Base-by-base conservation (phyloP, 2,113 vertebrate species). In the Pedionomus torquatus region DNA sequence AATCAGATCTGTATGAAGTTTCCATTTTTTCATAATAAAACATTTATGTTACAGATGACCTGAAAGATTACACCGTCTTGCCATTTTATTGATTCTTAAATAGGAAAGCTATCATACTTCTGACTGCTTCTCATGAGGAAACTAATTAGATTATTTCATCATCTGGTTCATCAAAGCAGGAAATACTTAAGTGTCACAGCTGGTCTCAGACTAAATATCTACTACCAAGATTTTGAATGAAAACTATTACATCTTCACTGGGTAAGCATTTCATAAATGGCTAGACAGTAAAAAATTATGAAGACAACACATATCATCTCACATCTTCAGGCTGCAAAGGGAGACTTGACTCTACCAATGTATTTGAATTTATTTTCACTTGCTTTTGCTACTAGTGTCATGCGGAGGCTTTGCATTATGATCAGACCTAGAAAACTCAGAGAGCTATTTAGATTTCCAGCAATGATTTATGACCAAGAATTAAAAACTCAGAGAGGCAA, bases 101-200 rank as follows among this genome's bases (percentile, higher is more conserved):
- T 90, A 94, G 93, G 90, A 87, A 94, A 95, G 54, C 86, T 92
- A 87, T 95, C 93, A 78, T 93, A 97, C 74, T 96, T 94, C 88
- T 96, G 93, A 95, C 96, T 95, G 88, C 91, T 97, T 88, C 96
- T 97, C 95, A 94, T 94, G 82, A 93, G 86, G 77, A 93, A 74
- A 96, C 92, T 97, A 98, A 98, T 97, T 97, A 95, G 90, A 97
- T 98, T 97, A 98, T 97, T 96, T 95, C 91, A 97, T 98, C 91
- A 94, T 97, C 97, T 98, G 96, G 95, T 95, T 98, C 95, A 97
- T 97, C 97, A 96, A 97, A 97, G 93, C 95, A 97, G 95, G 97
- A 98, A 98, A 98, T 98, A 95, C 96, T 97, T 81, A 97, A 96
- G 96, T 97, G 95, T 97, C 96, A 97, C 97, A 97, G 95, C 97